Conservation (phyloP, 1,140 invertebrate species). For the Lethrus apterus region DNA sequence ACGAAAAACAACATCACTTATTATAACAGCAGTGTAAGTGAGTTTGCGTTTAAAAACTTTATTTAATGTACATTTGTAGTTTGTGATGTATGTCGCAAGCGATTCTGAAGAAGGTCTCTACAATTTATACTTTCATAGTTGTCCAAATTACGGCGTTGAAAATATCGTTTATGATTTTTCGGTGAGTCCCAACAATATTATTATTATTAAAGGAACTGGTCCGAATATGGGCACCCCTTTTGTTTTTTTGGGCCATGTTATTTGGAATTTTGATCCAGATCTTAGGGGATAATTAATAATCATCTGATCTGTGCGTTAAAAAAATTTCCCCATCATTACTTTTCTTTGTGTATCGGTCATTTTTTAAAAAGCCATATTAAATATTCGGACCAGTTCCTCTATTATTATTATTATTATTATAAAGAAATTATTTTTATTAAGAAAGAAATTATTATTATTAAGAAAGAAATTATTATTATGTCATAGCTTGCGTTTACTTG, state of each 20-base stretch:
- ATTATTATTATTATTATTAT: background rate
- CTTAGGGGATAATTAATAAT: no score
- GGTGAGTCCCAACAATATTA: no score
- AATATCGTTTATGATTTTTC: constrained; percentile 40
- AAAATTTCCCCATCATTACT: no score
- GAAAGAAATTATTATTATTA: no score
- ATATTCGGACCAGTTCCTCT: background rate
- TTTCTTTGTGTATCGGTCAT: no score
- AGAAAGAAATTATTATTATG: constrained; percentile 40
- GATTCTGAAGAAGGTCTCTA: constrained; percentile 86
- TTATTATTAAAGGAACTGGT: no score
- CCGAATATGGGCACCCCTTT: background rate
- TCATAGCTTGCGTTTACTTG: constrained; percentile 21
- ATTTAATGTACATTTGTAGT: constrained; percentile 49
- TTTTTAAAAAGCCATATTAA: no score
- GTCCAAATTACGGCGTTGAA: constrained; percentile 56
- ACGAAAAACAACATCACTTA: constrained; percentile 24
- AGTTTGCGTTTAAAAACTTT: background rate
- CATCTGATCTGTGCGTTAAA: no score
- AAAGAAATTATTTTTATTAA: background rate
- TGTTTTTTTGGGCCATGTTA: no score
- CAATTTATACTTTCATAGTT: constrained; percentile 93
- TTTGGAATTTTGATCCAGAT: no score
- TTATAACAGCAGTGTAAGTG: constrained; percentile 51
- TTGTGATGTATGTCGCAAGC: constrained; percentile 72